Evolutionary conservation across 2,113 vertebrate genomes (phyloP).

Genomic region (Pantherophis guttatus): DNA sequence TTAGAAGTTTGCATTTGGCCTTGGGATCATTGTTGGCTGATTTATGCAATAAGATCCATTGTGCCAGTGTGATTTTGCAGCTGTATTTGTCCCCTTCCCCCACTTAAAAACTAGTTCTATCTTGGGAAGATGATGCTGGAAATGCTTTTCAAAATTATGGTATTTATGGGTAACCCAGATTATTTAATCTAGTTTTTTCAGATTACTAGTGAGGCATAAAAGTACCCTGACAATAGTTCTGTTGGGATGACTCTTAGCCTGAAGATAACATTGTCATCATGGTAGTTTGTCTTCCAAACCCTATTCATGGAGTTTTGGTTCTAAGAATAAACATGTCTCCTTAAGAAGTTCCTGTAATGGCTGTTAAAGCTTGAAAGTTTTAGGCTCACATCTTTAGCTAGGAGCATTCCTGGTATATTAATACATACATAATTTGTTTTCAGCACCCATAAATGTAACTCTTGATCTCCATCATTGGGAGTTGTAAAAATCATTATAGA

Average conservation of each 20-base stretch:
- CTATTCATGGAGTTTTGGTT: neutral
- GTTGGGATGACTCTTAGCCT: neutral
- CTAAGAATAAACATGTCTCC: neutral
- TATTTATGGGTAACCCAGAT: neutral
- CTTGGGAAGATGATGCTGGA: neutral
- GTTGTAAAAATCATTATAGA: slow-evolving; percentile 35
- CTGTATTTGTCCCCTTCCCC: neutral
- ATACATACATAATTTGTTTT: neutral
- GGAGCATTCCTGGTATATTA: neutral
- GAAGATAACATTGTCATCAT: neutral
- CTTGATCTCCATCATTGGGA: neutral
- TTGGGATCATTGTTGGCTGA: neutral
- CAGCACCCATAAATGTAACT: neutral
- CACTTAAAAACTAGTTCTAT: neutral
- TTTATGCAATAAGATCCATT: neutral
- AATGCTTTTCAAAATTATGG: neutral
- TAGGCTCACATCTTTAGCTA: neutral
- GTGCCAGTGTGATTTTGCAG: neutral
- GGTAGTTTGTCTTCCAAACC: neutral
- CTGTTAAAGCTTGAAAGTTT: neutral
- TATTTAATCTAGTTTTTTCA: neutral
- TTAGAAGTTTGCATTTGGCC: neutral
- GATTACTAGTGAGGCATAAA: neutral
- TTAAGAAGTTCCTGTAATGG: neutral
- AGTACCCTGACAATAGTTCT: neutral